Evolutionary conservation across 2,797 vertebrate genomes (phyloP), one percentile per base, ranked within the genome.

Genomic region (Lepilemur septentrionalis): DNA sequence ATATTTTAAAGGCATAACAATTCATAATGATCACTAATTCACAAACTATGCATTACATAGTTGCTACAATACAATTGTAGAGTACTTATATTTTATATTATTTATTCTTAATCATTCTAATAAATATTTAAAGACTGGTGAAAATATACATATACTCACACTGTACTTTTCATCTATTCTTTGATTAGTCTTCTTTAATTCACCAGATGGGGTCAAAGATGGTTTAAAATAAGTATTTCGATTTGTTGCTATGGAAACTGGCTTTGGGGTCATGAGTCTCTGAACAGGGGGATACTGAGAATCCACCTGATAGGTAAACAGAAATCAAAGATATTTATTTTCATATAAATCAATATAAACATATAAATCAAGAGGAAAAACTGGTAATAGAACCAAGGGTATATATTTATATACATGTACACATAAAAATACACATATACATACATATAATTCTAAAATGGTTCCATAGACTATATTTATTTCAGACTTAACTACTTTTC

Each of bases 161-260:
- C 97, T 99, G 96, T 99, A 99, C 97, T 98, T 99, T 96, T 82
- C 94, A 93, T 98, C 99, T 98, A 98, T 97, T 97, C 98, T 99
- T 97, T 99, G 99, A 97, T 98, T 96, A 96, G 98, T 96, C 98
- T 99, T 98, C 97, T 98, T 99, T 93, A 98, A 96, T 96, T 98
- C 98, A 96, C 98, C 98, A 96, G 99, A 98, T 50, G 99, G 99
- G 89, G 99, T 99, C 91, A 99, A 98, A 94, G 99, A 99, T 0
- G 99, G 99, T 97, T 99, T 99, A 98, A 99, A 99, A 98, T 99
- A 99, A 61, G 99, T 98, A 0, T 99, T 99, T 88, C 99, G 98
- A 98, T 99, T 99, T 97, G 98, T 96, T 85, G 99, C 98, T 95
- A 99, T 97, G 12, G 99, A 98, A 93, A 99, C 97, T 80, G 98